Evolutionary conservation across 2,888 invertebrate genomes (phyloP).

Genomic region (Mesodorylaimus sp.): DNA sequence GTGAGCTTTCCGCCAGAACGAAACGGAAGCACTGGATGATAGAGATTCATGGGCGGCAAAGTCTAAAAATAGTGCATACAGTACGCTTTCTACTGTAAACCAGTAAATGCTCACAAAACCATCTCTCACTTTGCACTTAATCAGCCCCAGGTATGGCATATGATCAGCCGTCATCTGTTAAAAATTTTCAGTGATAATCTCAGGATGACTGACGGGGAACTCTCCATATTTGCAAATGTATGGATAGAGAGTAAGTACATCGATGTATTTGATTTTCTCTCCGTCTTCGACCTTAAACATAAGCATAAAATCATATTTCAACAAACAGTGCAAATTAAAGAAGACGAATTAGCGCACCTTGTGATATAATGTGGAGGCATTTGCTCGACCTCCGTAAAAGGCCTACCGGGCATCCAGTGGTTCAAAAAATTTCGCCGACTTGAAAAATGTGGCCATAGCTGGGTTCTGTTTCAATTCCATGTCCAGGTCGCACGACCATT

Average conservation of each 20-base stretch:
- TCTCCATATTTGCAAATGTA: constrained; percentile 17
- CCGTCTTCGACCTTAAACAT: no score
- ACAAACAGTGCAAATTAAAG: no score
- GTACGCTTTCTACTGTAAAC: no score
- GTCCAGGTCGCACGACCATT: no score
- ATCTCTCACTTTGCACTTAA: constrained; percentile 20
- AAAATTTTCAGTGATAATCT: constrained; percentile 8
- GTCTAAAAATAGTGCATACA: no score
- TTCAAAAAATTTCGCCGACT: not conserved
- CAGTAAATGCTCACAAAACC: no score
- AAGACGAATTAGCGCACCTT: no score
- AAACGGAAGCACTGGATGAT: constrained; percentile 21
- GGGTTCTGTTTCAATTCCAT: no score
- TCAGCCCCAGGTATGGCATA: constrained; percentile 19
- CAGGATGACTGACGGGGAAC: constrained; percentile 14
- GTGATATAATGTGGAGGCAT: constrained; percentile 17
- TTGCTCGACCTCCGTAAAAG: constrained; percentile 21
- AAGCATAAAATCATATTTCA: no score
- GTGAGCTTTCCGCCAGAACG: constrained; percentile 16
- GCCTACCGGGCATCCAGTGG: constrained; percentile 4
- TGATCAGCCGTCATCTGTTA: not conserved
- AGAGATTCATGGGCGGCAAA: constrained; percentile 19
- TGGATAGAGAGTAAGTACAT: constrained; percentile 21
- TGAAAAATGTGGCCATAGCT: not conserved
- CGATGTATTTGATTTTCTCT: constrained; percentile 18